Conservation (phyloP, 2,113 vertebrate species). For the Prolemur simus region DNA sequence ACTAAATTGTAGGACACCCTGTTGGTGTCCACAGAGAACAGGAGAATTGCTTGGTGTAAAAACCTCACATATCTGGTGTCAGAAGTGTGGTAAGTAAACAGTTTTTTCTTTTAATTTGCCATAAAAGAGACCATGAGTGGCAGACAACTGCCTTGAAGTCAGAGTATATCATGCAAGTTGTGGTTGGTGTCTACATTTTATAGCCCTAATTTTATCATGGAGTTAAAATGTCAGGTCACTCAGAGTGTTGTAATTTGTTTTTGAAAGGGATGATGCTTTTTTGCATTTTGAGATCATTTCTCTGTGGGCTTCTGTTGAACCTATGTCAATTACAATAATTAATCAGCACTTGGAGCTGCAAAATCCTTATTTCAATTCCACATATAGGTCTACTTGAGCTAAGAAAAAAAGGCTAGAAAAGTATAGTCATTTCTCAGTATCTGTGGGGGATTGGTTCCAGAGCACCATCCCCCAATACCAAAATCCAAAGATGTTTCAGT, state of each 20-base stretch:
- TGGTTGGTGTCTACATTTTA: neutral
- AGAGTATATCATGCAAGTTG: neutral
- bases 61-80: neutral
- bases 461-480: neutral
- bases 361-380: neutral
- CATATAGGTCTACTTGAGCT: neutral
- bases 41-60: neutral
- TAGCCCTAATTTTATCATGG: neutral
- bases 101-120: neutral
- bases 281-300: conserved; percentile 36
- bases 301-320: conserved; percentile 7
- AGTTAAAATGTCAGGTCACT: conserved; percentile 27
- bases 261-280: conserved; percentile 12
- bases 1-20: neutral
- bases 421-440: neutral
- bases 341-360: neutral
- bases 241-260: neutral
- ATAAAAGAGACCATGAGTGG: neutral
- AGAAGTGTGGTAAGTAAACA: neutral
- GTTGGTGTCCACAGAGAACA: neutral
- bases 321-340: neutral
- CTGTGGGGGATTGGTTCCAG: neutral
- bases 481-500: neutral
- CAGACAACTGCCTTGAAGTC: neutral
- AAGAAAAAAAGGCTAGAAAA: neutral